These are phyloP conservation scores for Silurus lanzhouensis DNA, from an alignment of 2,797 vertebrate genomes.

Conservation along the genomic window DNA sequence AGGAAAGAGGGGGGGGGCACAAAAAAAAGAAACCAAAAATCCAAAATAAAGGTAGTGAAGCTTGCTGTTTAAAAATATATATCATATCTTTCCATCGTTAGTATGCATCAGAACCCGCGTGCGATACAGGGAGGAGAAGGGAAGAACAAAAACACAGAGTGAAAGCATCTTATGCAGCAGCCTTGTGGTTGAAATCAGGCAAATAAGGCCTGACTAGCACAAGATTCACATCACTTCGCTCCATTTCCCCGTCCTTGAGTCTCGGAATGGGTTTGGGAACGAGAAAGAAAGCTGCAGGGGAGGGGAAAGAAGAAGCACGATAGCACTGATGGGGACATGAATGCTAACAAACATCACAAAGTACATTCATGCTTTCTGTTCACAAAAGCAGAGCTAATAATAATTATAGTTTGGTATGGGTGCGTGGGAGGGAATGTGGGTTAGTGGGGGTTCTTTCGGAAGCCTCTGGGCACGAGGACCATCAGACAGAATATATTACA, in stretches of 20 bases:
- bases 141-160: constrained; percentile 25
- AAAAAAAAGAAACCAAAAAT: constrained; percentile 31
- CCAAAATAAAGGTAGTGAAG: constrained; percentile 39
- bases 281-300: constrained; percentile 38
- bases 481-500: constrained; percentile 38
- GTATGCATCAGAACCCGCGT: constrained; percentile 32
- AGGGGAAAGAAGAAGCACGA: constrained; percentile 27
- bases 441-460: constrained; percentile 38
- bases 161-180: constrained; percentile 55
- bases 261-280: constrained; percentile 11
- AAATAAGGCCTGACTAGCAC: constrained; percentile 52
- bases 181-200: constrained; percentile 56
- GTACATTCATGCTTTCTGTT: neutral
- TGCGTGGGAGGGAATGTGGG: neutral
- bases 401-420: constrained; percentile 48
- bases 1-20: constrained; percentile 33
- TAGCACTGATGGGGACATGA: constrained; percentile 28
- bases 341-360: neutral
- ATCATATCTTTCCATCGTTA: constrained; percentile 51
- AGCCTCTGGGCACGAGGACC: constrained; percentile 39
- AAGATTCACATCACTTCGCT: constrained; percentile 51
- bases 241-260: constrained; percentile 38
- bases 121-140: constrained; percentile 34
- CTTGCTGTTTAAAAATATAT: constrained; percentile 56
- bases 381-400: constrained; percentile 12